Evolutionary conservation across 2,797 vertebrate genomes (phyloP).

Genomic region (Oryzias dopingdopingensis): DNA sequence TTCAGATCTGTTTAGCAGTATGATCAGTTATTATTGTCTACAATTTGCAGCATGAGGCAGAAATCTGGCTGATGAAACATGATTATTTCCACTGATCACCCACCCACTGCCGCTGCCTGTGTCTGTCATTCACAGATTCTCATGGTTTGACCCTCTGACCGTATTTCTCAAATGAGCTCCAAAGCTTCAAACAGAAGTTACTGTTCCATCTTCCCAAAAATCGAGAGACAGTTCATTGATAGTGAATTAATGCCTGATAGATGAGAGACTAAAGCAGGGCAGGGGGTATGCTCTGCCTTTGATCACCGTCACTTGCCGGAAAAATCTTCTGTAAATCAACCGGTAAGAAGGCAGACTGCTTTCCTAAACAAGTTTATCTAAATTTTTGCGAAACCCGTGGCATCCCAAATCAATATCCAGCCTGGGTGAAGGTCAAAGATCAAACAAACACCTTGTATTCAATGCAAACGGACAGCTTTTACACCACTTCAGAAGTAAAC

Average conservation of each 20-base stretch:
- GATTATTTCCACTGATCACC: neutral
- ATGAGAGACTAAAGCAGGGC: too few species aligned
- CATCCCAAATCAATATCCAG: constrained; percentile 16
- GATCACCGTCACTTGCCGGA: too few species aligned
- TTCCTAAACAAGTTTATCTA: too few species aligned
- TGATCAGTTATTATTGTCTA: too few species aligned
- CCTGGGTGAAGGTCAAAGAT: constrained; percentile 10
- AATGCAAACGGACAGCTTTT: neutral
- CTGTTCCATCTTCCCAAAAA: constrained; percentile 13
- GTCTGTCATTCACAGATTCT: constrained; percentile 24
- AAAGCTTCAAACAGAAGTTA: constrained; percentile 17
- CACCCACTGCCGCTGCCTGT: constrained; percentile 14
- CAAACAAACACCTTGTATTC: neutral
- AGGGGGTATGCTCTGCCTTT: too few species aligned
- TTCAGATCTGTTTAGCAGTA: too few species aligned
- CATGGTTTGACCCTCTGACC: neutral
- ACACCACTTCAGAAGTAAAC: neutral
- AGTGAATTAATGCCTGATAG: too few species aligned
- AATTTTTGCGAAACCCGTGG: constrained; percentile 10
- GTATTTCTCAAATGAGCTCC: constrained; percentile 17
- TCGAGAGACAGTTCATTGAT: too few species aligned
- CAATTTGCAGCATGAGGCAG: too few species aligned
- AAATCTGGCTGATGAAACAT: too few species aligned
- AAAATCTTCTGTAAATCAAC: too few species aligned
- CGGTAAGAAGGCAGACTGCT: too few species aligned